Percentiles rank a stretch among this genome's conserved stretches.
phyloP scores from a whole-genome alignment of 2,113 vertebrate genomes.

The Anguilla japonica region DNA sequence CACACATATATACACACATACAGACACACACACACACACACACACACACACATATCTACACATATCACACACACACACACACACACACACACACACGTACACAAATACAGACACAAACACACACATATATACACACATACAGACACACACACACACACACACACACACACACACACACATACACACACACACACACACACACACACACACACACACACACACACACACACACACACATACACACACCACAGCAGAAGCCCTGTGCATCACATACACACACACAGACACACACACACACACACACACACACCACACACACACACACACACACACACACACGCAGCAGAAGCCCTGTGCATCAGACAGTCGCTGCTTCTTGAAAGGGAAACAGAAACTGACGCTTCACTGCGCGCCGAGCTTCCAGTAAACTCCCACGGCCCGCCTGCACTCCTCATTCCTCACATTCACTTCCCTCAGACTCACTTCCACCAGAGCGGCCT shows the following conservation, averaged over 20 bases:
- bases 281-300: no score
- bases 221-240: not conserved
- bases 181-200: not conserved
- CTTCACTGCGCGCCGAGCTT: not conserved
- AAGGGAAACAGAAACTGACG: not conserved
- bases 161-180: not conserved
- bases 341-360: not conserved
- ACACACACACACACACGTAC: no score
- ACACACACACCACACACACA: not conserved
- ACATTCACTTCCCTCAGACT: not conserved
- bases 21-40: not conserved
- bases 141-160: not conserved
- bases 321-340: not conserved
- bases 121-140: not conserved
- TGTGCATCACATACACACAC: no score
- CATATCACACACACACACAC: not conserved
- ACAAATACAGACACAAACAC: no score
- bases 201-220: no score
- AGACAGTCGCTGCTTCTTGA: not conserved
- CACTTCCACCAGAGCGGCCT: not conserved
- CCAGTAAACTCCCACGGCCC: constrained; percentile 4
- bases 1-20: not conserved
- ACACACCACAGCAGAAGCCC: no score
- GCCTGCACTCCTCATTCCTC: not conserved
- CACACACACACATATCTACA: no score